A percentile compares a stretch with the other conserved stretches of the same genome.
Conservation (phyloP, 2,113 vertebrate species). For the cat (Felis catus) region DNA sequence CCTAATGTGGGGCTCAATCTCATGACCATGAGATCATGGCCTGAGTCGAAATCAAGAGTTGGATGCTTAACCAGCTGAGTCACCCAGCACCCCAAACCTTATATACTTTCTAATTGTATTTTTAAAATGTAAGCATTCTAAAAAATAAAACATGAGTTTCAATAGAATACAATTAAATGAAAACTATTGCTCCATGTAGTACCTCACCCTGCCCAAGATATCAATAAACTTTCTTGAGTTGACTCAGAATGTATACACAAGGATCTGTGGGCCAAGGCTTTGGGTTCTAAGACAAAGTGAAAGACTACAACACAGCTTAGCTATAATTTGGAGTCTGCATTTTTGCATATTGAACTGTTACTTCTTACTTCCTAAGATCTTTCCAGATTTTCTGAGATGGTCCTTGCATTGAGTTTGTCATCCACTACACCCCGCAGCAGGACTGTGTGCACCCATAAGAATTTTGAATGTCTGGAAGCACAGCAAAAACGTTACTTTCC, state of each 20-base stretch:
- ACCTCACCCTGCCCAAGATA: fast-evolving
- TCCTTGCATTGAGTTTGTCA: constrained; percentile 8
- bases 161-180: background rate
- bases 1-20: no score
- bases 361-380: constrained; percentile 59
- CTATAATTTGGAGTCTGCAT: background rate
- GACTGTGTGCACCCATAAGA: constrained; percentile 59
- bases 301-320: background rate
- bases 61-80: no score
- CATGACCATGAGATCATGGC: no score
- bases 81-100: background rate
- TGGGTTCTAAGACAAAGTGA: background rate
- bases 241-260: background rate
- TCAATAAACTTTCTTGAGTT: background rate
- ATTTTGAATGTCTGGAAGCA: background rate
- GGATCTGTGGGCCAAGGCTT: background rate
- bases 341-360: background rate
- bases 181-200: background rate
- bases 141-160: background rate
- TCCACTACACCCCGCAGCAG: constrained; percentile 48
- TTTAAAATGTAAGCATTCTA: background rate
- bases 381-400: constrained; percentile 26
- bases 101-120: background rate
- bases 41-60: no score
- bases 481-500: constrained; percentile 62